phyloP scores from a whole-genome alignment of 1,140 invertebrate species.

The Whitmania pigra region DNA sequence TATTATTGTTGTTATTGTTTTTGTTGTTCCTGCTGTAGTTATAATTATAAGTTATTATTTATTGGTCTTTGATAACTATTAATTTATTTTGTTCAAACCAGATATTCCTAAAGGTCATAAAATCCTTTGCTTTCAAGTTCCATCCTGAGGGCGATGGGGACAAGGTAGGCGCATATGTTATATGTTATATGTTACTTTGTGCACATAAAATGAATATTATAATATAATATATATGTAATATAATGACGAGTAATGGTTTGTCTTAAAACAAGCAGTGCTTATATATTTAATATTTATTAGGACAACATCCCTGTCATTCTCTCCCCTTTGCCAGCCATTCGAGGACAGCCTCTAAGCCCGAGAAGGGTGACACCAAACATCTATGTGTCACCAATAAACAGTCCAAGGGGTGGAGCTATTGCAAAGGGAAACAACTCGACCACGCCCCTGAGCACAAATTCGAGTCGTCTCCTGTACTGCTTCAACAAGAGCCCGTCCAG shows the following conservation, averaged over 20 bases:
- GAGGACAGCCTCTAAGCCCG: slow-evolving; percentile 53
- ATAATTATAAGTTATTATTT: no score
- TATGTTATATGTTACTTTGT: no score
- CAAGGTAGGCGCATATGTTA: no score
- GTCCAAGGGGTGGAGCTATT: slow-evolving; percentile 29
- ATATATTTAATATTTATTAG: not conserved
- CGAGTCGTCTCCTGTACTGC: slow-evolving; percentile 58
- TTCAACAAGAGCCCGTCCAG: slow-evolving; percentile 80
- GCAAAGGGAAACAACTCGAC: slow-evolving; percentile 41
- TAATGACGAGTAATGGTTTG: no score
- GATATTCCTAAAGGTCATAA: slow-evolving; percentile 12
- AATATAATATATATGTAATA: no score
- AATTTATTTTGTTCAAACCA: no score
- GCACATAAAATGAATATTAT: no score
- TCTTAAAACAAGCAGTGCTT: no score
- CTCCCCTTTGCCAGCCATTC: slow-evolving; percentile 62
- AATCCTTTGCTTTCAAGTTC: not conserved
- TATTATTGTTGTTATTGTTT: no score
- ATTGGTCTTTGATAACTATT: no score
- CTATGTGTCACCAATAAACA: slow-evolving; percentile 49
- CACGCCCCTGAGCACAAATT: slow-evolving; percentile 16
- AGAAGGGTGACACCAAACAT: slow-evolving; percentile 57
- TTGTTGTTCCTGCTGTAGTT: no score
- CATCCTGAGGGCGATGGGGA: no score
- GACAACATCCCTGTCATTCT: slow-evolving; percentile 36